Percentiles rank a stretch among this genome's conserved stretches.
Conservation (phyloP, 2,888 invertebrate genomes). For the Lysandra coridon region DNA sequence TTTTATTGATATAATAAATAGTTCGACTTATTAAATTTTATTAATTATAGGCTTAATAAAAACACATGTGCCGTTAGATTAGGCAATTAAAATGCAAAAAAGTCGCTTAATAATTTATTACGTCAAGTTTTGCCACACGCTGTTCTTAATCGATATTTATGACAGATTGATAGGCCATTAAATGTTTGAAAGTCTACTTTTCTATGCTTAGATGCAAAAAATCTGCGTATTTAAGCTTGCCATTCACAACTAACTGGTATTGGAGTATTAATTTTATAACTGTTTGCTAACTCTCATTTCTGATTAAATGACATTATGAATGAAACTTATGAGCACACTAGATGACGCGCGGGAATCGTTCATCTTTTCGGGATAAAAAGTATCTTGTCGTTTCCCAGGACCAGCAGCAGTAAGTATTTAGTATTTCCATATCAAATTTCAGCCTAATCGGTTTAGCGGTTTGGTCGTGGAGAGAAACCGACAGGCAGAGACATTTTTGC, state of each 20-base stretch:
- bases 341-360: too few relatives aligned
- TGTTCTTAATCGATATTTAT: constrained; percentile 33
- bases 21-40: constrained; percentile 29
- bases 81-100: constrained; percentile 32
- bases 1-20: constrained; percentile 26
- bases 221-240: background rate
- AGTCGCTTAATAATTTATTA: constrained; percentile 32
- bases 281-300: background rate
- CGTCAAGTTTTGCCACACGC: constrained; percentile 30
- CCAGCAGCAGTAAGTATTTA: too few relatives aligned
- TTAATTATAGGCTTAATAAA: constrained; percentile 21
- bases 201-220: background rate
- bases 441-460: too few relatives aligned
- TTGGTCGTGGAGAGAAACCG: too few relatives aligned
- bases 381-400: too few relatives aligned
- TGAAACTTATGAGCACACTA: too few relatives aligned
- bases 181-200: constrained; percentile 19
- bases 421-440: too few relatives aligned
- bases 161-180: constrained; percentile 28
- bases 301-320: too few relatives aligned
- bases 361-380: too few relatives aligned
- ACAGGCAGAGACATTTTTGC: too few relatives aligned
- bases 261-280: background rate
- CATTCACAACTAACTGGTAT: background rate
- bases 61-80: constrained; percentile 27